Conservation (phyloP, 2,888 invertebrate species). For the Leptogaster cylindrica region DNA sequence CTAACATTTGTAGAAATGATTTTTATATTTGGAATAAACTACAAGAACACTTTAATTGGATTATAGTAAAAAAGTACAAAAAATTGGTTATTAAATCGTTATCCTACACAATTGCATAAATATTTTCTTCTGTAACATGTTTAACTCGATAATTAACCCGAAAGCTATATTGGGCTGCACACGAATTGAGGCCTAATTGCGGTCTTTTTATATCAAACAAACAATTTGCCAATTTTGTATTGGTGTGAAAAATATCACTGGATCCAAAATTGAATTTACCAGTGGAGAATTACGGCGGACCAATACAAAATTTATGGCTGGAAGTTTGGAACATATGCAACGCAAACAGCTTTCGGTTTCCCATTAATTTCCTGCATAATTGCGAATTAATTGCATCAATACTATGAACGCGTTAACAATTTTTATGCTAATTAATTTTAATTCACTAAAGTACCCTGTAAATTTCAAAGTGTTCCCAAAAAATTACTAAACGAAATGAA, state of each 20-base stretch:
- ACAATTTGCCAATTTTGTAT: constrained; percentile 12
- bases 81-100: constrained; percentile 23
- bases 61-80: constrained; percentile 29
- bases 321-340: constrained; percentile 29
- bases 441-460: constrained; percentile 25
- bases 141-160: constrained; percentile 26
- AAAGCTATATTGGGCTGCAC: constrained; percentile 14
- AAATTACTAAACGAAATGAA: constrained; percentile 15
- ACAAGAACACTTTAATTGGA: constrained; percentile 36
- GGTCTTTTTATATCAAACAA: constrained; percentile 23
- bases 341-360: constrained; percentile 28
- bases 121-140: constrained; percentile 15
- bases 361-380: constrained; percentile 36
- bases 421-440: constrained; percentile 35
- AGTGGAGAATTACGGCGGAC: constrained; percentile 4
- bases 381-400: constrained; percentile 37
- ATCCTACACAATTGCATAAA: constrained; percentile 24
- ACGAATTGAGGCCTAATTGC: not conserved
- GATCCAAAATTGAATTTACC: constrained; percentile 7
- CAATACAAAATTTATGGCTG: constrained; percentile 24
- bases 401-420: constrained; percentile 38
- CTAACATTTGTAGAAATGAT: constrained; percentile 32
- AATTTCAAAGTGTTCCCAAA: constrained; percentile 14
- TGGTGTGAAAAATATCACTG: constrained; percentile 23
- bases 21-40: constrained; percentile 16